phyloP scores from a whole-genome alignment of 2,113 vertebrate genomes.

The Atherinomorus stipes region DNA sequence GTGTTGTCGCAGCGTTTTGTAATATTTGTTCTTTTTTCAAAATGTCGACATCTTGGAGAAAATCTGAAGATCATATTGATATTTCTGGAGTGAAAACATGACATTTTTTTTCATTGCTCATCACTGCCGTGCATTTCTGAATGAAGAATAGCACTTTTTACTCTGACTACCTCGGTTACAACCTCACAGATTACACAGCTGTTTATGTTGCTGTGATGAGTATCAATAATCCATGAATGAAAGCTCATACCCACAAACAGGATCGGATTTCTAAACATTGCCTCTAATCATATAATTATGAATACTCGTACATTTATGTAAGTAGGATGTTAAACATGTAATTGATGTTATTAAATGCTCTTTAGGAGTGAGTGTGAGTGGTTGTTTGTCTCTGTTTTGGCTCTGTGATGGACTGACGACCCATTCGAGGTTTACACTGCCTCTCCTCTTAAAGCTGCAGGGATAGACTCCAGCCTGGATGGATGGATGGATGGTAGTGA shows the following conservation, averaged over 20 bases:
- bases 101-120: neutral
- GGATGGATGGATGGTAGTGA: no score
- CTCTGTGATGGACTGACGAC: no score
- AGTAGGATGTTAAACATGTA: no score
- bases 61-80: neutral
- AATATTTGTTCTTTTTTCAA: constrained; percentile 49
- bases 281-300: neutral
- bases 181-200: neutral
- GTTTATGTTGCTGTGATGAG: neutral
- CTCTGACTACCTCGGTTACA: neutral
- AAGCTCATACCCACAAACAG: neutral
- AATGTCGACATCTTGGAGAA: constrained; percentile 27
- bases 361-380: no score
- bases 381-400: no score
- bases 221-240: neutral
- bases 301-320: neutral
- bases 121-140: neutral
- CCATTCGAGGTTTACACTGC: no score
- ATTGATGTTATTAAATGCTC: no score
- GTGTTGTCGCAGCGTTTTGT: constrained; percentile 52
- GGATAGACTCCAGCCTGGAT: no score
- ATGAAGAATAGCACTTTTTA: neutral
- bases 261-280: neutral
- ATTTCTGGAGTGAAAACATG: constrained; percentile 1
- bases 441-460: no score